Evolutionary conservation across 2,888 invertebrate species (phyloP), one percentile per base, ranked within the genome.

Genomic region (Crossocerus cetratus): DNA sequence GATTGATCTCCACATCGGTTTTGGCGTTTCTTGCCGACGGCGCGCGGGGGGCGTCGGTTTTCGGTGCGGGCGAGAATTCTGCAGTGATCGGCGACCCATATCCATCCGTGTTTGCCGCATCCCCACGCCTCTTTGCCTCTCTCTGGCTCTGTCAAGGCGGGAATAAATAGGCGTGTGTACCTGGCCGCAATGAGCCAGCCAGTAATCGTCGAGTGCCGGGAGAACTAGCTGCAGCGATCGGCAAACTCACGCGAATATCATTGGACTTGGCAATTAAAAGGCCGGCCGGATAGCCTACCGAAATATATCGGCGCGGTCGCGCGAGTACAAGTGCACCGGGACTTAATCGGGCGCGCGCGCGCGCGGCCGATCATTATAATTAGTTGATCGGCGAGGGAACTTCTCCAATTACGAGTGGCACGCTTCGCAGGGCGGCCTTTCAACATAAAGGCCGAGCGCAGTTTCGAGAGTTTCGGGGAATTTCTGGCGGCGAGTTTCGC

Each of bases 21-120:
- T 55, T 16, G 14, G 32, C 5, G 14, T 49, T 49, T 49, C 16
- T 49, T 49, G 16, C 49, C n/a, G 2, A 11, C 3, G 32, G 32
- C 32, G 32, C n/a, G n/a, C n/a, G 32, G 23, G 32, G 32, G 11
- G 32, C 32, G 32, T 4, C 32, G 32, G 32, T 32, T 32, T 32
- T 32, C 32, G 32, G 32, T 32, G 32, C 32, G 49, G 16, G 21
- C 43, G 68, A 64, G 18, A 45, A 22, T 43, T n/a, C 16, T 60
- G 49, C 49, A 57, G 65, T 58, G 49, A 56, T 65, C 44, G 44
- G 44, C 62, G 72, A 69, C 68, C 64, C 57, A 68, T 13, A 65
- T 67, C 5, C 13, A 67, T 70, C 59, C 58, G 55, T 64, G 64
- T 67, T 63, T 61, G 55, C 63, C 21, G 66, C 66, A 67, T 70